Percentiles rank a stretch among this genome's conserved stretches.
Evolutionary conservation across 1,140 invertebrate species (phyloP).

Genomic region (Stegodyphus mimosarum): DNA sequence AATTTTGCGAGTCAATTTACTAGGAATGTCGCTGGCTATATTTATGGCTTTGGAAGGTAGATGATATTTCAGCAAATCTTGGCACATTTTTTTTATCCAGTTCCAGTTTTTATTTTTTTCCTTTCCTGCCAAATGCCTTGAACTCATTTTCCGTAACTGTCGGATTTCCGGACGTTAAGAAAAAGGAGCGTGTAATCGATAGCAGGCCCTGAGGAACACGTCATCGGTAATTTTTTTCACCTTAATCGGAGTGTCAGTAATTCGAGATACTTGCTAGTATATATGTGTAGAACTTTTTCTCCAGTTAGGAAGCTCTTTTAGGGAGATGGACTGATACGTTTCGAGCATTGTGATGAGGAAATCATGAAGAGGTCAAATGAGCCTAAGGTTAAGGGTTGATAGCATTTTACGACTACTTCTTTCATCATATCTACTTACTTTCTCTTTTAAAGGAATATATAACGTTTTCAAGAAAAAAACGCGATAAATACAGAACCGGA

Average conservation of each 20-base stretch:
- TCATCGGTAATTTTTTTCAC: background rate
- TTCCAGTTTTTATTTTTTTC: background rate
- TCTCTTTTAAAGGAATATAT: no score
- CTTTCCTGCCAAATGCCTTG: background rate
- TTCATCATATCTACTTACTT: no score
- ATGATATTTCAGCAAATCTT: slow-evolving; percentile 7
- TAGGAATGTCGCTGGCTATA: background rate
- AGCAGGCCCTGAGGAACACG: slow-evolving; percentile 2
- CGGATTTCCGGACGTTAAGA: background rate
- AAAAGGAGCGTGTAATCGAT: background rate
- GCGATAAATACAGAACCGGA: no score
- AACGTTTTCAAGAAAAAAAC: no score
- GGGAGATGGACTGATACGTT: no score
- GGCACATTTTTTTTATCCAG: background rate
- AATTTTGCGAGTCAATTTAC: background rate
- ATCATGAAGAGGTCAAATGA: no score
- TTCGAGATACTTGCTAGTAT: background rate
- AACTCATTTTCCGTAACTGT: slow-evolving; percentile 7
- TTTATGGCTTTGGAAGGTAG: slow-evolving; percentile 3
- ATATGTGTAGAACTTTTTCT: no score
- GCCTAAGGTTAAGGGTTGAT: no score
- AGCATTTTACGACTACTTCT: no score
- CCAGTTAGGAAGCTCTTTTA: no score
- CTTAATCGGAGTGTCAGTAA: background rate
- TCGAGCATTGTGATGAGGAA: no score